phyloP scores from a whole-genome alignment of 2,113 vertebrate species.

The Enhydra lutris region DNA sequence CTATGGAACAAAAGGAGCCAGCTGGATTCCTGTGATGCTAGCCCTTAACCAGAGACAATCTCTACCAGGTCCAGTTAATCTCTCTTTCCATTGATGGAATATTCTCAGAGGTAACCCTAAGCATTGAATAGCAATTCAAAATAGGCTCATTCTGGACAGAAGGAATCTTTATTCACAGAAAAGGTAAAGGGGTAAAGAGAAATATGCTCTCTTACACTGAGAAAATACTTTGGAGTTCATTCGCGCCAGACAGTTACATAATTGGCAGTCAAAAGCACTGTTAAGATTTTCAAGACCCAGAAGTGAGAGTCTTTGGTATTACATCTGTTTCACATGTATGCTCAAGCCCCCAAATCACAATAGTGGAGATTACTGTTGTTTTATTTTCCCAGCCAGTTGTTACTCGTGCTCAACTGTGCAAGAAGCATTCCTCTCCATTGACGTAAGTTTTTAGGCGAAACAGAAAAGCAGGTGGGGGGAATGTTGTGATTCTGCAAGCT shows the following conservation, averaged over 20 bases:
- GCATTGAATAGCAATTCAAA: neutral
- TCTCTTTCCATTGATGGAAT: neutral
- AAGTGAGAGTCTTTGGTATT: neutral
- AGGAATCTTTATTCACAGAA: neutral
- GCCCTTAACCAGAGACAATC: neutral
- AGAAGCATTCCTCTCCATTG: neutral
- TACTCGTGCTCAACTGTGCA: neutral
- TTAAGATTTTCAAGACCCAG: neutral
- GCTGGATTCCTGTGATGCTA: neutral
- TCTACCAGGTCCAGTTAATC: neutral
- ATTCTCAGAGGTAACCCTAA: neutral
- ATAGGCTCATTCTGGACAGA: neutral
- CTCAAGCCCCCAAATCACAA: neutral
- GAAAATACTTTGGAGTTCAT: neutral
- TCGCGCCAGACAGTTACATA: neutral
- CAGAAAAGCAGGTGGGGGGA: constrained; percentile 49
- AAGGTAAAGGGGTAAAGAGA: neutral
- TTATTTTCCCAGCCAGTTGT: constrained; percentile 45
- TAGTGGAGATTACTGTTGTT: neutral
- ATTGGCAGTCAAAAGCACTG: neutral
- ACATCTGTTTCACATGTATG: constrained; percentile 38
- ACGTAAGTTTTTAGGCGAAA: constrained; percentile 24
- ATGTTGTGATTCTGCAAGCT: neutral
- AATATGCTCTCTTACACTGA: neutral
- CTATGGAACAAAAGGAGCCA: neutral